Conservation (phyloP, 2,888 invertebrate genomes). For the Hydroisotoma schaefferi region DNA sequence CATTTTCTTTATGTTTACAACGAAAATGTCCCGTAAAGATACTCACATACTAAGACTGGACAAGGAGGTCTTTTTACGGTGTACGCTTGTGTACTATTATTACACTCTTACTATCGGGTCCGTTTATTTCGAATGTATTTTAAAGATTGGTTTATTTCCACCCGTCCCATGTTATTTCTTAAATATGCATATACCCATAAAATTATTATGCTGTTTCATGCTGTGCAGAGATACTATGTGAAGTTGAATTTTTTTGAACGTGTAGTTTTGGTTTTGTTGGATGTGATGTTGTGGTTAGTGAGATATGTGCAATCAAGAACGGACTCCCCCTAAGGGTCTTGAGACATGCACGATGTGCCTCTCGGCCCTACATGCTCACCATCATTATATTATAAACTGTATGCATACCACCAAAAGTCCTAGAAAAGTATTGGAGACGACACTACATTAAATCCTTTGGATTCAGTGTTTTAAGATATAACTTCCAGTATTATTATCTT, state of each 20-base stretch:
- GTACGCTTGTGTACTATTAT: no score
- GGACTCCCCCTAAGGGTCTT: constrained; percentile 41
- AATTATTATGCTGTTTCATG: constrained; percentile 7
- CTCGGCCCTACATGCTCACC: constrained; percentile 39
- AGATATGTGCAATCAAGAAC: constrained; percentile 44
- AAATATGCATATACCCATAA: no score
- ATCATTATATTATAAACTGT: constrained; percentile 32
- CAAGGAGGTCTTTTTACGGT: no score
- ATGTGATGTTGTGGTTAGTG: constrained; percentile 40
- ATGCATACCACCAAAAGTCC: constrained; percentile 2
- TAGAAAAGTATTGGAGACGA: neutral
- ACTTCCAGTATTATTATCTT: no score
- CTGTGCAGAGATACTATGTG: constrained; percentile 7
- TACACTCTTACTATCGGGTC: no score
- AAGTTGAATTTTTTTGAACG: constrained; percentile 10
- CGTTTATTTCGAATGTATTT: constrained; percentile 1
- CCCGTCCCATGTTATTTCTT: no score
- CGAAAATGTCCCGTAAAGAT: constrained; percentile 1
- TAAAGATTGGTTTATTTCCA: neutral
- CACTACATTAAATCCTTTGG: no score
- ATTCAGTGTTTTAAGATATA: no score
- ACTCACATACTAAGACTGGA: neutral
- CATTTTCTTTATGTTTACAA: neutral
- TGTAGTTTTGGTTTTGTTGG: constrained; percentile 9
- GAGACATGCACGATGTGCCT: constrained; percentile 41